phyloP scores from a whole-genome alignment of 1,140 invertebrate genomes.

The Cylas formicarius region DNA sequence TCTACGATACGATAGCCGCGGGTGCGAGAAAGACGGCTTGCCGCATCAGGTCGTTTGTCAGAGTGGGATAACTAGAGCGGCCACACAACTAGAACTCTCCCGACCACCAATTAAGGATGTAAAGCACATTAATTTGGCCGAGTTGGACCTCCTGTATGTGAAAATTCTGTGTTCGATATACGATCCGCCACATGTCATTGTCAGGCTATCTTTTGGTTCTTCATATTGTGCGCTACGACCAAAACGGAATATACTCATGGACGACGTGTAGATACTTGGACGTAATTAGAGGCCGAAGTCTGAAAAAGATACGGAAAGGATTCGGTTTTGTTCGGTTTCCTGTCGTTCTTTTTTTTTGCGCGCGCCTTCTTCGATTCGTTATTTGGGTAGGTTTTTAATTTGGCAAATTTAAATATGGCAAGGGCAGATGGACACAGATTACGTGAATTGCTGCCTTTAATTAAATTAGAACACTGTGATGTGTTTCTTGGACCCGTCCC shows the following conservation, averaged over 20 bases:
- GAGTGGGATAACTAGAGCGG: slow-evolving; percentile 27
- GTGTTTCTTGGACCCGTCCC: too few species aligned
- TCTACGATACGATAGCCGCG: slow-evolving; percentile 31
- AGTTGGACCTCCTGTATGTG: slow-evolving; percentile 37
- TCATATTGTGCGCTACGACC: not conserved
- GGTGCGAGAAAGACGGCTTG: slow-evolving; percentile 20
- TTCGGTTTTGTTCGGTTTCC: slow-evolving; percentile 13
- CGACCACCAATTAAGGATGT: slow-evolving; percentile 44
- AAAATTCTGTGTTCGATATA: slow-evolving; percentile 24
- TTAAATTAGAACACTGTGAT: too few species aligned
- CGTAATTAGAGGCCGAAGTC: slow-evolving; percentile 5
- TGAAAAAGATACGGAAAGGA: slow-evolving; percentile 25
- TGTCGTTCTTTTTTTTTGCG: slow-evolving; percentile 16
- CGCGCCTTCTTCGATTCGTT: slow-evolving; percentile 17
- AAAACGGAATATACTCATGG: not conserved
- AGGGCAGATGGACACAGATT: slow-evolving; percentile 22
- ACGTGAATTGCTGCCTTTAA: slow-evolving; percentile 19
- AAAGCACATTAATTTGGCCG: slow-evolving; percentile 44
- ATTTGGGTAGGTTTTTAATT: slow-evolving; percentile 27
- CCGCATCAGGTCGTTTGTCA: slow-evolving; percentile 9
- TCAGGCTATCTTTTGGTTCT: not conserved
- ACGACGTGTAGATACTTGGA: slow-evolving; percentile 3
- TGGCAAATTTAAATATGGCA: slow-evolving; percentile 32
- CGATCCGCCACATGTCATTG: slow-evolving; percentile 6
- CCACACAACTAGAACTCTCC: slow-evolving; percentile 41